A percentile compares a stretch with the other conserved stretches of the same genome.
These are phyloP conservation scores for Chloebia gouldiae DNA, from an alignment of 2,113 vertebrate genomes.

Conservation along the genomic window DNA sequence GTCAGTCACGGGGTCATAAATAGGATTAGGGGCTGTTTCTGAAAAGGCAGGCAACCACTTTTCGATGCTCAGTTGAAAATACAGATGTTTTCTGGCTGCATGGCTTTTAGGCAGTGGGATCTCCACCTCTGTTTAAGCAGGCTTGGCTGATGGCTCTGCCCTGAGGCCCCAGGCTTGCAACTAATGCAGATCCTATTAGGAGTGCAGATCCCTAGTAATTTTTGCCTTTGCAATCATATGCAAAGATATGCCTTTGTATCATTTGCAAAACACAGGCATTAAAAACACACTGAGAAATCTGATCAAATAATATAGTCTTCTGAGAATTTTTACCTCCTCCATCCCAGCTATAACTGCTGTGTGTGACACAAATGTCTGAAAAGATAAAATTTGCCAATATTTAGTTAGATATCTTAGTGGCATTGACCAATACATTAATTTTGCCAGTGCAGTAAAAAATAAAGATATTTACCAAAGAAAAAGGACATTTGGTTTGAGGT, in stretches of 20 bases:
- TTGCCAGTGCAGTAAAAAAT: not conserved
- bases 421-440: not conserved
- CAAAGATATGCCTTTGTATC: no score
- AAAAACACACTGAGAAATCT: not conserved
- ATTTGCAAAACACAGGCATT: not conserved
- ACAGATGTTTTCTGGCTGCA: conserved; percentile 47
- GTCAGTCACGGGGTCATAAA: conserved; percentile 61
- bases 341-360: not conserved
- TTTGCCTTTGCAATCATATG: not conserved
- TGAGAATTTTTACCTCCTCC: not conserved
- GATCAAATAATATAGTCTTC: not conserved
- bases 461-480: not conserved
- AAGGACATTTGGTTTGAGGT: not conserved
- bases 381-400: not conserved
- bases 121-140: not conserved
- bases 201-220: not conserved
- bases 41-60: conserved; percentile 13
- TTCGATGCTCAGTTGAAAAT: conserved; percentile 29
- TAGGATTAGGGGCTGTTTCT: conserved; percentile 53
- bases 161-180: not conserved
- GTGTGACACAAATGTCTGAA: not conserved
- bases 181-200: not conserved
- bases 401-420: not conserved
- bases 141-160: not conserved
- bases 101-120: not conserved